These are phyloP conservation scores for Drosophila kanapiae DNA, from an alignment of 1,140 invertebrate genomes.

Conservation along the genomic window DNA sequence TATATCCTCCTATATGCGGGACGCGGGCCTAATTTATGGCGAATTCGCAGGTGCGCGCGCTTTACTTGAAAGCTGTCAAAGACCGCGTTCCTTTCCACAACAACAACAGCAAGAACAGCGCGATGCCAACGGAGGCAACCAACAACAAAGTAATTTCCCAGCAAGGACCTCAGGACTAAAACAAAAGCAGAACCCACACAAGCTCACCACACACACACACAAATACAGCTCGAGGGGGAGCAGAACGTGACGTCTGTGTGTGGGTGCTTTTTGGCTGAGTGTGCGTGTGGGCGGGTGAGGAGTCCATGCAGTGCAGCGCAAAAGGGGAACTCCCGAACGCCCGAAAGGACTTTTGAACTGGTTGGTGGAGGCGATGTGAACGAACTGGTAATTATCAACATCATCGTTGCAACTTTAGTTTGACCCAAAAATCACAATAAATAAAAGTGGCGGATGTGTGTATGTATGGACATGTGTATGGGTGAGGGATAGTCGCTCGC, in stretches of 20 bases:
- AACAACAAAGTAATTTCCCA: conserved; percentile 67
- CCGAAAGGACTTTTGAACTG: conserved; percentile 50
- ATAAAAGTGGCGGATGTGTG: conserved; percentile 25
- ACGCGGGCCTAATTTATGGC: conserved; percentile 73
- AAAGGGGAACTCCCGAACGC: conserved; percentile 32
- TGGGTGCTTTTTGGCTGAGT: conserved; percentile 21
- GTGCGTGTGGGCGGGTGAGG: conserved; percentile 13
- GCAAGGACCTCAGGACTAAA: conserved; percentile 59
- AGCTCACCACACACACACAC: conserved; percentile 20
- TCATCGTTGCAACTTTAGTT: conserved; percentile 47
- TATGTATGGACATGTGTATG: conserved; percentile 5
- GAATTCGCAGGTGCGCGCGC: conserved; percentile 77
- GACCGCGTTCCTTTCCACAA: conserved; percentile 58
- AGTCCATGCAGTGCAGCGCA: conserved; percentile 17
- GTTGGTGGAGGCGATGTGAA: conserved; percentile 35
- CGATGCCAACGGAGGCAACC: conserved; percentile 23
- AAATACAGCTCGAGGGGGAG: conserved; percentile 18
- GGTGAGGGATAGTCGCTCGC: not conserved
- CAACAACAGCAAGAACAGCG: conserved; percentile 32
- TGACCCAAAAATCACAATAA: conserved; percentile 47
- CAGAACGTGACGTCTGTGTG: conserved; percentile 55
- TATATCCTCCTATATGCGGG: conserved; percentile 29
- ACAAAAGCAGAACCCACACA: conserved; percentile 59
- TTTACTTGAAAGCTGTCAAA: conserved; percentile 78
- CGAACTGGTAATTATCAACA: conserved; percentile 55